Evolutionary conservation across 1,140 invertebrate species (phyloP).

Genomic region (Drosophila chauvacae): DNA sequence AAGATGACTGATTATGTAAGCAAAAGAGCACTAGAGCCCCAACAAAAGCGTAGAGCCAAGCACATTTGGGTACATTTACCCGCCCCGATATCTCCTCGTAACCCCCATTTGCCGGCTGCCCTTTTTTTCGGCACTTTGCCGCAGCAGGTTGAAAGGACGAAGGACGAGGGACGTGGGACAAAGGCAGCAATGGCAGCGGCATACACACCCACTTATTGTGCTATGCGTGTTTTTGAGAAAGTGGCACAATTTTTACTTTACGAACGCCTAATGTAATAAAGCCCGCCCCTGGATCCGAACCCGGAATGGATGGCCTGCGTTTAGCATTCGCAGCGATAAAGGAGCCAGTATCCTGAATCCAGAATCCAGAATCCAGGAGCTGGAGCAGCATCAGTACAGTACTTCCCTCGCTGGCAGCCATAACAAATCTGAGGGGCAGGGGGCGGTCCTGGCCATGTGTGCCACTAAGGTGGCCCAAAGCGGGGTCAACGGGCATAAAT

Average conservation of each 20-base stretch:
- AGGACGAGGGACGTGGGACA: constrained; percentile 9
- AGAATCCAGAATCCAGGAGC: background rate
- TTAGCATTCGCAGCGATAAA: constrained; percentile 79
- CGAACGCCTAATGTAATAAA: constrained; percentile 82
- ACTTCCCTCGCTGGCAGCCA: constrained; percentile 40
- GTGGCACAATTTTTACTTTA: constrained; percentile 83
- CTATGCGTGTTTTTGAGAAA: constrained; percentile 82
- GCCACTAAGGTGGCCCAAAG: constrained; percentile 58
- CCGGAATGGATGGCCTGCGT: constrained; percentile 74
- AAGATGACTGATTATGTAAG: constrained; percentile 84
- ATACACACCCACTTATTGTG: constrained; percentile 64
- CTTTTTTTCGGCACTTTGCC: constrained; percentile 75
- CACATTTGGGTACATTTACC: constrained; percentile 45
- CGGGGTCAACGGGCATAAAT: constrained; percentile 81
- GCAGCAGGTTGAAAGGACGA: constrained; percentile 74
- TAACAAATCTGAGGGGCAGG: constrained; percentile 72
- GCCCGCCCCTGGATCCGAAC: constrained; percentile 57
- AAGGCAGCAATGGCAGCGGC: constrained; percentile 8
- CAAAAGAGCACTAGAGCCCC: constrained; percentile 46
- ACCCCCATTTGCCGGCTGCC: constrained; percentile 54
- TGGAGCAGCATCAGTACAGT: constrained; percentile 30
- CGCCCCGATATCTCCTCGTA: constrained; percentile 4
- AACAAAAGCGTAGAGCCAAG: constrained; percentile 53
- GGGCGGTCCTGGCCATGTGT: constrained; percentile 59
- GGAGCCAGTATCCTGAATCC: constrained; percentile 2